Evolutionary conservation across 2,888 invertebrate species (phyloP), one percentile per base, ranked within the genome.

Genomic region (Stenolophus ochropezus): DNA sequence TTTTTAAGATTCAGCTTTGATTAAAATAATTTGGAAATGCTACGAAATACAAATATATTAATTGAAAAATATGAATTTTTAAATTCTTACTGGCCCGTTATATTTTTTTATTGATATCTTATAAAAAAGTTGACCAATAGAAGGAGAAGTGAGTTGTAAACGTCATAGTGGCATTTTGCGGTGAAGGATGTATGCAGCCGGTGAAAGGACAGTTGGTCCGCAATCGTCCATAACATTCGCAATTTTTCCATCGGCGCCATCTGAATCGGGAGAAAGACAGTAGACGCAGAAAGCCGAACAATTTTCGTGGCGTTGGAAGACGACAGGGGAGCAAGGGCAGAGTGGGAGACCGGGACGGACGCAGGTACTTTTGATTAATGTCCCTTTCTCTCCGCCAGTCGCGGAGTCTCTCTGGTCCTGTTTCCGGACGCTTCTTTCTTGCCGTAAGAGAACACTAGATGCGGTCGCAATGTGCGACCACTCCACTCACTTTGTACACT

Each of bases 281-380:
- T 78, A 69, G 78, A 69, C 49, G 25, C 65, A 51, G 78, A 69
- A 78, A 78, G 51, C 78, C 51, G 80, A 73, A 80, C 73, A 80
- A 73, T 80, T 73, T 80, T 73, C 73, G 16, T 16, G 71, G 23
- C 6, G 27, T n/a, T 14, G 27, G 5, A 4, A 14, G 27, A 25
- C 27, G 25, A 25, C 27, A 65, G 21, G 49, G 14, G 51, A 16
- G n/a, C 23, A 6, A 3, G 11, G 33, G 33, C 27, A 33, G 14
- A 18, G 47, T 56, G 27, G 33, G 65, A 49, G 16, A 5, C 21
- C 21, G 80, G 42, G 56, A 58, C 58, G 73, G 80, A 80, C 71
- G 80, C 33, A 84, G 82, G 83, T 84, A 84, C 84, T 85, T 85
- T 85, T 85, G 85, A 85, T 85, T 85, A 85, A 85, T 85, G 84